phyloP scores from a whole-genome alignment of 2,113 vertebrate genomes.

The Turdus rufiventris region DNA sequence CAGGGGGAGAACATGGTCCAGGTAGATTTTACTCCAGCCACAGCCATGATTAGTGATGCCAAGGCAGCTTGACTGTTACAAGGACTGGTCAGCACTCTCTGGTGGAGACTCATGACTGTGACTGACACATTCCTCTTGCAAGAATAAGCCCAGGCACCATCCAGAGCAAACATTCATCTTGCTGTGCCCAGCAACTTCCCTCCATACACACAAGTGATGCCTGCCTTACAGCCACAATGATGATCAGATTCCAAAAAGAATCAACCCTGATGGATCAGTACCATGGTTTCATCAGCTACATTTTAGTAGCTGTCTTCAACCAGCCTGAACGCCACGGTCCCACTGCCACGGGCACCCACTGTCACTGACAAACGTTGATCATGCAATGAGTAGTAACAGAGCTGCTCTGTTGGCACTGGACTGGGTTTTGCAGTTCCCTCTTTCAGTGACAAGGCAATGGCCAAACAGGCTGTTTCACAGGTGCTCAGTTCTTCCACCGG shows the following conservation, averaged over 20 bases:
- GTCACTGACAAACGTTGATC: background rate
- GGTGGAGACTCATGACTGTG: background rate
- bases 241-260: conserved; percentile 41
- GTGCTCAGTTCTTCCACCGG: conserved; percentile 92
- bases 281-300: background rate
- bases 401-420: background rate
- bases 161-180: background rate
- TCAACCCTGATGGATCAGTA: background rate
- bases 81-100: background rate
- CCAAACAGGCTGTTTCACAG: conserved; percentile 5
- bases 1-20: background rate
- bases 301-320: background rate
- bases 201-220: background rate
- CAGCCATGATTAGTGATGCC: background rate
- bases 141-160: background rate
- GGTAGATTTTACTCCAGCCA: background rate
- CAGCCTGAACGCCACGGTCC: background rate
- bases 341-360: background rate
- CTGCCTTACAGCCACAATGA: background rate
- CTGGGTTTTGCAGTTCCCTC: background rate
- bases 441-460: background rate
- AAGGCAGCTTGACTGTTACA: background rate
- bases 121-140: background rate
- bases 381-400: conserved; percentile 7
- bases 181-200: background rate